Evolutionary conservation across 2,113 vertebrate genomes (phyloP), one percentile per base, ranked within the genome.

Genomic region (Macrotus californicus): DNA sequence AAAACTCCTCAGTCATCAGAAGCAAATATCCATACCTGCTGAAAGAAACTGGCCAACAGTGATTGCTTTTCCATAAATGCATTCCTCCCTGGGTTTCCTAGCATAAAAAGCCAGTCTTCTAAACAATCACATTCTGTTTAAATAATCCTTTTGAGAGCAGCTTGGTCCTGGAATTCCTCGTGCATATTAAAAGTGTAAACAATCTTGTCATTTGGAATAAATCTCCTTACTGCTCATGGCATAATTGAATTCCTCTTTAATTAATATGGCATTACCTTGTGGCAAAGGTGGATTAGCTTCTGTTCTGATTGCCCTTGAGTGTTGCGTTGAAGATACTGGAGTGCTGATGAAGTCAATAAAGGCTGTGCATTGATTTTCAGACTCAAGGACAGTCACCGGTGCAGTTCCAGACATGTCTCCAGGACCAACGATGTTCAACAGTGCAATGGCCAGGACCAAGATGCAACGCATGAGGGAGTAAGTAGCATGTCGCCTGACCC

Each of bases 351-450:
- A 83, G 31, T 95, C 94, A 48, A 0, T 83, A 96, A 96, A 94
- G 81, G 97, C 94, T 98, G 66, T 97, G 94, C 92, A 96, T 98
- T 98, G 97, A 97, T 98, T 97, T 98, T 89, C 94, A 99, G 98
- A 97, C 89, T 96, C 97, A 0, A 93, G 85, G 92, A 98, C 97
- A 69, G 72, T 96, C 95, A 97, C 93, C 94, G 0, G 89, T 18
- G 21, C 52, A 89, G 97, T 96, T 96, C 95, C 96, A 95, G 95
- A 81, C 26, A 2, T 5, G 15, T 79, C 94, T 41, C 95, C 54
- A 43, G 93, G 81, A 97, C 93, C 94, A 41, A 92, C 96, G 56
- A 15, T 89, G 91, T 96, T 98, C 97, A 98, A 98, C 97, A 96
- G 87, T 6, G 87, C 89, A 1, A 97, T 97, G 98, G 98, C 98